Percentiles rank a stretch among this genome's conserved stretches.
Evolutionary conservation across 2,888 invertebrate genomes (phyloP).

Genomic region (Thymelicus acteon): DNA sequence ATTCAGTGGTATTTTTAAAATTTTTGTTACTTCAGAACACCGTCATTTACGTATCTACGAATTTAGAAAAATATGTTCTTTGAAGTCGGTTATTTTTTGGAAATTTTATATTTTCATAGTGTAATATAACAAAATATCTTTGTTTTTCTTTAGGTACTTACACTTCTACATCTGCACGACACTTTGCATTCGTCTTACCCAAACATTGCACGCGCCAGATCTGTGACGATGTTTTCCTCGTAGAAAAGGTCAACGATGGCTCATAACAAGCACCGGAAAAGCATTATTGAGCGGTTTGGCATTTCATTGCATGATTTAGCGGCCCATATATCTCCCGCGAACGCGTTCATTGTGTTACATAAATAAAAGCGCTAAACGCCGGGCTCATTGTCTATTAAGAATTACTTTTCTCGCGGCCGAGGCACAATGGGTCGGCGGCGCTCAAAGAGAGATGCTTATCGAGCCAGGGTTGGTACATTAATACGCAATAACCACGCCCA

Average conservation of each 20-base stretch:
- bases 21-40: too few species aligned
- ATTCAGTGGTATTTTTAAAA: too few species aligned
- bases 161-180: too few species aligned
- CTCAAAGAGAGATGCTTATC: conserved; percentile 79
- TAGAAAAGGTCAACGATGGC: too few species aligned
- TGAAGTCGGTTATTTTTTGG: too few species aligned
- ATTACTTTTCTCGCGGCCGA: conserved; percentile 78
- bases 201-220: too few species aligned
- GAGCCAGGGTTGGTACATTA: conserved; percentile 64
- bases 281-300: conserved; percentile 40
- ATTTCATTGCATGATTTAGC: conserved; percentile 51
- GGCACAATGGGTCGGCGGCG: conserved; percentile 75
- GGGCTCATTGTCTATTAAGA: conserved; percentile 81
- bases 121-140: too few species aligned
- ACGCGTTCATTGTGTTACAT: conserved; percentile 73
- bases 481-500: conserved; percentile 79
- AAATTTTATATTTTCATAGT: too few species aligned
- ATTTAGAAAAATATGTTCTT: too few species aligned
- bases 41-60: too few species aligned
- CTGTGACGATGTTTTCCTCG: not conserved
- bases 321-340: conserved; percentile 69
- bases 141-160: too few species aligned
- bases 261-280: conserved; percentile 23
- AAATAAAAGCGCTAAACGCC: conserved; percentile 81
- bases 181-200: too few species aligned